These are phyloP conservation scores for Muraenolepis orangiensis DNA, from an alignment of 2,797 vertebrate species.

Conservation along the genomic window DNA sequence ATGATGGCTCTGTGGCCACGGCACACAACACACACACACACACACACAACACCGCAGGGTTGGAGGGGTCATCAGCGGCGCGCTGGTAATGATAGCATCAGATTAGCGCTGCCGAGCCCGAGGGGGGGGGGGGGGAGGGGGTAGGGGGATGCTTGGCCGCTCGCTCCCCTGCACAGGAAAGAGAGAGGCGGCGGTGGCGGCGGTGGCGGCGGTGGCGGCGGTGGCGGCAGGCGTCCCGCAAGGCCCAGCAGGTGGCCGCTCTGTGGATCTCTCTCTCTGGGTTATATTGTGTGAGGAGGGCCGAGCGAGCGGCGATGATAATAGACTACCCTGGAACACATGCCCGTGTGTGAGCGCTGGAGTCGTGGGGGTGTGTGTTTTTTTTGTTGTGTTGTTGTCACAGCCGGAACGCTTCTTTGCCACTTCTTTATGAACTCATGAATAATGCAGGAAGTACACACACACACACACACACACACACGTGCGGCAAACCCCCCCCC, in stretches of 20 bases:
- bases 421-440: conserved; percentile 85
- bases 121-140: conserved; percentile 32
- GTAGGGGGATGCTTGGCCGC: conserved; percentile 61
- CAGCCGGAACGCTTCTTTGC: conserved; percentile 59
- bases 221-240: conserved; percentile 49
- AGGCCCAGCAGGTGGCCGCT: conserved; percentile 61
- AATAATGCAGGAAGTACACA: conserved; percentile 86
- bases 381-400: conserved; percentile 38
- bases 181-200: conserved; percentile 43
- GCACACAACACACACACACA: too few species aligned
- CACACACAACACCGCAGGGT: conserved; percentile 69
- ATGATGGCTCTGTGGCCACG: conserved; percentile 63
- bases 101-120: conserved; percentile 66
- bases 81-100: conserved; percentile 70
- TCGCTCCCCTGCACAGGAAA: conserved; percentile 51
- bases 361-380: background rate
- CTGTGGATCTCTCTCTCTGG: conserved; percentile 54
- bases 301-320: conserved; percentile 36
- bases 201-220: too few species aligned
- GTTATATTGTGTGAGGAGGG: conserved; percentile 44
- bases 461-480: too few species aligned
- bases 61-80: conserved; percentile 66
- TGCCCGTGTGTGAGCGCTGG: conserved; percentile 43
- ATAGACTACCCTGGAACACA: conserved; percentile 50
- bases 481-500: conserved; percentile 75